These are phyloP conservation scores for Colletes collaris DNA, from an alignment of 2,888 invertebrate species.

Conservation along the genomic window DNA sequence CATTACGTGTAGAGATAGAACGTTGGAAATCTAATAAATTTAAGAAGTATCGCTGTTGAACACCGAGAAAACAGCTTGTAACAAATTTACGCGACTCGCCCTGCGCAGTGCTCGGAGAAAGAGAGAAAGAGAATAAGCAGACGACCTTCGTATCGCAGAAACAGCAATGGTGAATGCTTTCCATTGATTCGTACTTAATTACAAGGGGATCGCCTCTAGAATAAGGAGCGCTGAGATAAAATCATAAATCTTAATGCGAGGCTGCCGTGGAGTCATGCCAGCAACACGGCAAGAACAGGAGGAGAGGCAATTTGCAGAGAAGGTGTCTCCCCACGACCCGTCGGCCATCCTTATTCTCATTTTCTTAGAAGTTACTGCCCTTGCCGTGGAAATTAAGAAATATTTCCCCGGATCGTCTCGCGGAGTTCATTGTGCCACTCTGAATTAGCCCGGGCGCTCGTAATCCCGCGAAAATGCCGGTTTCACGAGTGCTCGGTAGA, in stretches of 20 bases:
- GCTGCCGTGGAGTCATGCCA: neutral
- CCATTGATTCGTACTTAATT: conserved; percentile 41
- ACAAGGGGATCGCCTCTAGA: neutral
- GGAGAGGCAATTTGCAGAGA: conserved; percentile 27
- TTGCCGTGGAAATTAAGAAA: conserved; percentile 37
- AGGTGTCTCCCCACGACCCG: neutral
- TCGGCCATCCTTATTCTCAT: conserved; percentile 1
- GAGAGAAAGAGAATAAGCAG: neutral
- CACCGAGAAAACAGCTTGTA: no score
- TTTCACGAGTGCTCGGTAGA: neutral
- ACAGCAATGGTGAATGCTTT: conserved; percentile 5
- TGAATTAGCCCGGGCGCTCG: conserved; percentile 17
- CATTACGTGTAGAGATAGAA: no score
- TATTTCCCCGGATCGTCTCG: conserved; percentile 12
- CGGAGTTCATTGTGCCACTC: conserved; percentile 12
- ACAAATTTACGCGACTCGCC: no score
- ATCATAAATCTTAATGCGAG: conserved; percentile 36
- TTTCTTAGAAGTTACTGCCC: neutral
- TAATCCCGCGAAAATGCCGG: conserved; percentile 9
- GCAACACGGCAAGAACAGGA: conserved; percentile 14
- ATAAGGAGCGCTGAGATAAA: conserved; percentile 1
- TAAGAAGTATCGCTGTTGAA: no score
- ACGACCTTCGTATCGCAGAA: conserved; percentile 23
- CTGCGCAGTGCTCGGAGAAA: no score
- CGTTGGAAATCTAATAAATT: no score